A percentile compares a stretch with the other conserved stretches of the same genome.
phyloP scores from a whole-genome alignment of 2,888 invertebrate species.

The Drosophila neotestacea region DNA sequence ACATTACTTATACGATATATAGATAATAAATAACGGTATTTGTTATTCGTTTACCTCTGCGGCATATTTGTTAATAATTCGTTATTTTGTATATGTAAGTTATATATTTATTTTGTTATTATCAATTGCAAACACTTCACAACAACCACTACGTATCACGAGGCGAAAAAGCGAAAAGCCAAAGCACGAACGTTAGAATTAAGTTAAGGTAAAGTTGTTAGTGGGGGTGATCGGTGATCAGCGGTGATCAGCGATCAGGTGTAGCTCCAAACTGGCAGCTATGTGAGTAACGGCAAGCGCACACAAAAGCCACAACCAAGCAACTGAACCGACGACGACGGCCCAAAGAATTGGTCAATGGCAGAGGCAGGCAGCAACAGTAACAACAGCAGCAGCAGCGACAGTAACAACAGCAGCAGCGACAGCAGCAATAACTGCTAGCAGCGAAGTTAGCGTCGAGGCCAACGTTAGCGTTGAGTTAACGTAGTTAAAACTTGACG shows the following conservation, averaged over 20 bases:
- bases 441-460: conserved; percentile 35
- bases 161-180: conserved; percentile 37
- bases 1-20: not conserved
- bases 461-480: conserved; percentile 35
- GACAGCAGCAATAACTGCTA: conserved; percentile 24
- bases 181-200: conserved; percentile 20
- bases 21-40: conserved; percentile 52
- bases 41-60: conserved; percentile 66
- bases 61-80: conserved; percentile 58
- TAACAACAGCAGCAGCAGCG: conserved; percentile 24
- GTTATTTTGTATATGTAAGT: conserved; percentile 23
- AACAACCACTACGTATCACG: conserved; percentile 53
- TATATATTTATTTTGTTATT: conserved; percentile 31
- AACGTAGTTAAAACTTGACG: conserved; percentile 68
- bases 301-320: conserved; percentile 68
- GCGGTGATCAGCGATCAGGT: conserved; percentile 36
- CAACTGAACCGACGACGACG: conserved; percentile 66
- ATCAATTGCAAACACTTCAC: conserved; percentile 68
- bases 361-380: conserved; percentile 49
- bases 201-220: conserved; percentile 21
- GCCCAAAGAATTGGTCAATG: conserved; percentile 67
- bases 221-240: conserved; percentile 25
- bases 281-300: conserved; percentile 65
- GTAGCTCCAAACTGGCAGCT: conserved; percentile 50
- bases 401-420: conserved; percentile 17